Evolutionary conservation across 2,797 vertebrate genomes (phyloP).

Genomic region (Halcyon chelicuti): DNA sequence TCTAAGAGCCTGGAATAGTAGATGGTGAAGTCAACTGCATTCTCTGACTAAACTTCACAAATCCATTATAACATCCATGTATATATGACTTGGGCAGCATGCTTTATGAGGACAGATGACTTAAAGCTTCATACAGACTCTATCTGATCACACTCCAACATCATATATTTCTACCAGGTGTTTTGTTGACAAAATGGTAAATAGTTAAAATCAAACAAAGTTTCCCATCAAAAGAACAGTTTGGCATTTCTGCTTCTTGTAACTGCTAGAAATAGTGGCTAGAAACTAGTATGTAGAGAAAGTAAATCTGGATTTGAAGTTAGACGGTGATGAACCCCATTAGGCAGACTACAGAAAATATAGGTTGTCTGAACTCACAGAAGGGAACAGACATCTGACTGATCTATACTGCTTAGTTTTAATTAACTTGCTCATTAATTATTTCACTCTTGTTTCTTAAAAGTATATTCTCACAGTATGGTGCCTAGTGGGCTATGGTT

Average conservation of each 20-base stretch:
- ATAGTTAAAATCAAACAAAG: background rate
- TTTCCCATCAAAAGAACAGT: background rate
- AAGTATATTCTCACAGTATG: background rate
- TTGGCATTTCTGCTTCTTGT: background rate
- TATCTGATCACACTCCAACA: rapidly evolving
- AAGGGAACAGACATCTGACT: background rate
- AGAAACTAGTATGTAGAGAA: background rate
- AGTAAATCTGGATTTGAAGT: background rate
- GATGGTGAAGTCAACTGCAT: background rate
- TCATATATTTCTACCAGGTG: background rate
- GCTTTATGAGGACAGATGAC: background rate
- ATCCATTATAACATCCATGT: background rate
- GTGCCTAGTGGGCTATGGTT: background rate
- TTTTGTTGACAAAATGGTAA: background rate
- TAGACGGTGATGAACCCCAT: background rate
- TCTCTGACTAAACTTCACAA: background rate
- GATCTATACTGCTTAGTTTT: background rate
- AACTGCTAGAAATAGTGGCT: background rate
- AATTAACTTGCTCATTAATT: background rate
- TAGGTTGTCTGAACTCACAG: background rate
- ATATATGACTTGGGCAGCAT: background rate
- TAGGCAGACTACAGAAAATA: background rate
- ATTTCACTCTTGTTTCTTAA: background rate
- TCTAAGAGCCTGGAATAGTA: background rate
- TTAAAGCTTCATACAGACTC: background rate